Evolutionary conservation across 2,888 invertebrate genomes (phyloP).

Genomic region (Yponomeuta plumbellus): DNA sequence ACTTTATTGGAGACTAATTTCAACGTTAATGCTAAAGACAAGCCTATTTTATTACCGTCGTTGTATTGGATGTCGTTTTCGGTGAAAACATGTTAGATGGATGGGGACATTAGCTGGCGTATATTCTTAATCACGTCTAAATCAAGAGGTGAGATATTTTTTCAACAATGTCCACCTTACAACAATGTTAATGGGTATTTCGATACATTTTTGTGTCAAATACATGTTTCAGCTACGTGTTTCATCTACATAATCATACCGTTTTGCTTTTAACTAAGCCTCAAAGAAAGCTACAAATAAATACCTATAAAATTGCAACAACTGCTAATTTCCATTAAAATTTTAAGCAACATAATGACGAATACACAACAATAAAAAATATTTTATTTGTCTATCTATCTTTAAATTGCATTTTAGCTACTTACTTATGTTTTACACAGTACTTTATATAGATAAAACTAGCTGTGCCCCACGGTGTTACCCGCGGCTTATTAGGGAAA

Average conservation of each 20-base stretch:
- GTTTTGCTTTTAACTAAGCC: too few relatives aligned
- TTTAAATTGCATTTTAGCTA: too few relatives aligned
- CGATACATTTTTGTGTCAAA: not conserved
- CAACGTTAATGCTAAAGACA: not conserved
- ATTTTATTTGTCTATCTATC: too few relatives aligned
- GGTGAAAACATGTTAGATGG: not conserved
- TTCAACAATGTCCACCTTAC: not conserved
- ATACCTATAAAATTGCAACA: too few relatives aligned
- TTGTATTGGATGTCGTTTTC: not conserved
- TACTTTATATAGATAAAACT: too few relatives aligned
- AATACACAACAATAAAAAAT: too few relatives aligned
- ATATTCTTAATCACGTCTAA: not conserved
- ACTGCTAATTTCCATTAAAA: too few relatives aligned
- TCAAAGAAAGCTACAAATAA: too few relatives aligned
- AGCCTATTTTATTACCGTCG: not conserved
- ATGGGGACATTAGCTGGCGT: not conserved
- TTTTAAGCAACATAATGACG: too few relatives aligned
- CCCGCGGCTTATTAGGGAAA: too few relatives aligned
- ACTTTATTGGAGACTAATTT: not conserved
- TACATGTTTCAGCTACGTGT: not conserved
- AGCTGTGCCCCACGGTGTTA: too few relatives aligned
- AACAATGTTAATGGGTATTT: not conserved
- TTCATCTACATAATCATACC: not conserved
- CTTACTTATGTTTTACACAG: too few relatives aligned
- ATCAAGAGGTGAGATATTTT: not conserved